Conservation (phyloP, 1,140 invertebrate genomes). For the Ceratosolen solmsi region DNA sequence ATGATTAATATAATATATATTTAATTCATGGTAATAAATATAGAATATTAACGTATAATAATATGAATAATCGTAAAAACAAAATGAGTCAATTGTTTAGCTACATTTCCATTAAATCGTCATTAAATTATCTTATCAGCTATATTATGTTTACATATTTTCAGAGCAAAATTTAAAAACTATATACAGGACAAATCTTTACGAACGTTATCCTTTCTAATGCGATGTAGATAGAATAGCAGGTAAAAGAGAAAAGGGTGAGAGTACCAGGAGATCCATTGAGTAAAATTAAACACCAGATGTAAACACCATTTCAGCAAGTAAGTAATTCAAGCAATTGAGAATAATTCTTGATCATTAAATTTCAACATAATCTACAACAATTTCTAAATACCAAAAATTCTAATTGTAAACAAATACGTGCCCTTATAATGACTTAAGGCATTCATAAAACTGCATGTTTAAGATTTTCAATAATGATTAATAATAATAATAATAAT, state of each 20-base stretch:
- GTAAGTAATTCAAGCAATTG: too few relatives aligned
- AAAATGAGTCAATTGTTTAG: constrained; percentile 30
- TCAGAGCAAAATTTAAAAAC: constrained; percentile 9
- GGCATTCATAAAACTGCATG: background rate
- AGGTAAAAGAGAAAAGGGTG: too few relatives aligned
- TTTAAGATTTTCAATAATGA: too few relatives aligned
- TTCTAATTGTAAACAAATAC: background rate
- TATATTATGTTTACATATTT: background rate
- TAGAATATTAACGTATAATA: background rate
- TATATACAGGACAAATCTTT: background rate
- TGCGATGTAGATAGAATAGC: too few relatives aligned
- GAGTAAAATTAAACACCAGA: too few relatives aligned
- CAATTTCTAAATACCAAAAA: background rate
- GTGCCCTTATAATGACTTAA: background rate
- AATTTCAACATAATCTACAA: background rate
- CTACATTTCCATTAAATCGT: constrained; percentile 13
- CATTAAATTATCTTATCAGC: constrained; percentile 41
- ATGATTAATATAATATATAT: background rate
- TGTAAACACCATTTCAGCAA: too few relatives aligned
- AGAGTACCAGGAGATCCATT: too few relatives aligned
- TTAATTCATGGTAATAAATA: background rate
- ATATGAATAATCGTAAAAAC: constrained; percentile 5
- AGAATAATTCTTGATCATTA: too few relatives aligned
- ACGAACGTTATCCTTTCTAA: too few relatives aligned
- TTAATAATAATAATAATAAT: too few relatives aligned